phyloP scores from a whole-genome alignment of 2,113 vertebrate species.

The Ctenomys sociabilis region DNA sequence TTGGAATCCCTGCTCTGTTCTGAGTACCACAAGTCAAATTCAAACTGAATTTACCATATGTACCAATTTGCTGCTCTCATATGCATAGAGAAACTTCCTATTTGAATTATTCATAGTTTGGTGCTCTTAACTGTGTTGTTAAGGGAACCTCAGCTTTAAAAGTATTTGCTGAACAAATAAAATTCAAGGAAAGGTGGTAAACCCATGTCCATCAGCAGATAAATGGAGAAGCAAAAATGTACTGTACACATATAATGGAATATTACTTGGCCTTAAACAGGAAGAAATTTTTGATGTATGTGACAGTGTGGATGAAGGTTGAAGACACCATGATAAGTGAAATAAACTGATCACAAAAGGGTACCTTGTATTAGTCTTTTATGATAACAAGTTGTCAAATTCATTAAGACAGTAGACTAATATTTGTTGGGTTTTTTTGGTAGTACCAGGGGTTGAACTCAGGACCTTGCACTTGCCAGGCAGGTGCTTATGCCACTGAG shows the following conservation, averaged over 20 bases:
- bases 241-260: background rate
- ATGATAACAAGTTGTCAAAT: background rate
- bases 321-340: background rate
- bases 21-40: background rate
- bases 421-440: too few relatives aligned
- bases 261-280: background rate
- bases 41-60: background rate
- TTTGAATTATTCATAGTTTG: slow-evolving; percentile 8
- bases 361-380: background rate
- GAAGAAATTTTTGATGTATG: background rate
- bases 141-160: background rate
- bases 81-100: background rate
- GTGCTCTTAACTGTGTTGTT: background rate
- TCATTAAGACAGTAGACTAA: background rate
- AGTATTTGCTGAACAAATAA: background rate
- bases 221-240: background rate
- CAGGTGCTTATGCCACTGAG: too few relatives aligned
- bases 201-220: background rate
- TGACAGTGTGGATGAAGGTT: background rate
- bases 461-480: too few relatives aligned
- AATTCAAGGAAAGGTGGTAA: background rate
- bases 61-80: too few relatives aligned
- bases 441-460: too few relatives aligned
- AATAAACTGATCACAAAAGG: background rate
- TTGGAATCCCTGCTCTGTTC: background rate